Evolutionary conservation across 2,797 vertebrate genomes (phyloP), one percentile per base, ranked within the genome.

Genomic region (Huso huso): DNA sequence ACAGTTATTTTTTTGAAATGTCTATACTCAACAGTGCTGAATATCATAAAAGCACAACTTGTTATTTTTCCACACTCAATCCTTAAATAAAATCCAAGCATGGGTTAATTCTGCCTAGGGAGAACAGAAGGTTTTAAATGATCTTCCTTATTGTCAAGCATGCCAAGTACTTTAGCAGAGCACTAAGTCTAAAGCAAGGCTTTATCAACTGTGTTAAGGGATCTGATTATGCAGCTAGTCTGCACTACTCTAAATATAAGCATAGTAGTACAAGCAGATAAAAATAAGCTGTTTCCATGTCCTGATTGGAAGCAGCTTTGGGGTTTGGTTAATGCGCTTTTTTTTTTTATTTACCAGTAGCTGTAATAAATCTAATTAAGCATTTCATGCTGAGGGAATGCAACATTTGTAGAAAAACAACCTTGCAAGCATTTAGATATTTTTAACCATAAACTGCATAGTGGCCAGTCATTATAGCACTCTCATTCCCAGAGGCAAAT

Each of bases 91-190:
- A 37, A 37, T 37, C 37, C 37, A 37, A 37, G 37, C 37, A 37
- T 37, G 37, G 37, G 37, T 37, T 37, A 5, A 37, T 37, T 37
- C 37, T 37, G 37, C 37, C 37, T 5, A 37, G 37, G 70, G 71
- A 61, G 68, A 58, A 15, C 48, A 63, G 58, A 49, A 69, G 64
- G 64, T 66, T 73, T 68, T 70, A 66, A 71, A 74, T 48, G 52
- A 57, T 63, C 59, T 72, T 67, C 63, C 67, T 48, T 64, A 61
- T 37, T 63, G 68, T 70, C 62, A 69, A 76, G 75, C 70, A 73
- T 76, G 74, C 75, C 71, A 65, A 63, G 72, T 76, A 37, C 37
- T 37, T 37, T 5, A 78, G 78, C 78, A 77, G 68, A 68, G 69
- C 71, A 60, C 68, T 71, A 72, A 69, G 70, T 68, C 61, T 73